phyloP scores from a whole-genome alignment of 1,140 invertebrate genomes.

The Drosophila sechellia region DNA sequence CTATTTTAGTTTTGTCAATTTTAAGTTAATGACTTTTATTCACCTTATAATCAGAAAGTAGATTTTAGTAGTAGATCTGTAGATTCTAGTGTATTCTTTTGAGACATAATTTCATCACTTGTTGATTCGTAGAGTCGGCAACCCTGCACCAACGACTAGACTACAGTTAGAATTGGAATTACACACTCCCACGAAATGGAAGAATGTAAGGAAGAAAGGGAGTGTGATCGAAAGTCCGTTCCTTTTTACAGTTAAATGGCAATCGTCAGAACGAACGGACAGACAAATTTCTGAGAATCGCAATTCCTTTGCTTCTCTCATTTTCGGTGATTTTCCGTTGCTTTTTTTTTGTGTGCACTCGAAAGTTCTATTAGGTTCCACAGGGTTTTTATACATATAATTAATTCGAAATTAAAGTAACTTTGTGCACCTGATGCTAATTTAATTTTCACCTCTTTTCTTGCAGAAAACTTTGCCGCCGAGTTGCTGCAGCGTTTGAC shows the following conservation, averaged over 20 bases:
- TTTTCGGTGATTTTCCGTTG: conserved; percentile 15
- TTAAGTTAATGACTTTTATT: no score
- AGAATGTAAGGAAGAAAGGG: background rate
- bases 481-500: conserved; percentile 68
- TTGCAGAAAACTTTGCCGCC: conserved; percentile 65
- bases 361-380: conserved; percentile 27
- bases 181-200: background rate
- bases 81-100: no score
- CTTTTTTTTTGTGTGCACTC: background rate
- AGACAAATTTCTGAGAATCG: conserved; percentile 4
- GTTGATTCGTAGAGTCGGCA: background rate
- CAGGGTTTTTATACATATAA: background rate
- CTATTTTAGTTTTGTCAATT: no score
- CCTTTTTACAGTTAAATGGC: conserved; percentile 30
- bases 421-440: background rate
- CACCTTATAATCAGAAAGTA: no score
- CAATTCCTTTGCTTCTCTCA: background rate
- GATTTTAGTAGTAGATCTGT: no score
- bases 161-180: no score
- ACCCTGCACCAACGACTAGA: background rate
- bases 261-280: conserved; percentile 12
- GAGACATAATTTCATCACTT: background rate
- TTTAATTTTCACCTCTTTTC: conserved; percentile 16
- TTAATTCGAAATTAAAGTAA: background rate
- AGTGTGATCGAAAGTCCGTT: conserved; percentile 3